Evolutionary conservation across 1,140 invertebrate species (phyloP), one percentile per base, ranked within the genome.

Genomic region (Eciton burchellii): DNA sequence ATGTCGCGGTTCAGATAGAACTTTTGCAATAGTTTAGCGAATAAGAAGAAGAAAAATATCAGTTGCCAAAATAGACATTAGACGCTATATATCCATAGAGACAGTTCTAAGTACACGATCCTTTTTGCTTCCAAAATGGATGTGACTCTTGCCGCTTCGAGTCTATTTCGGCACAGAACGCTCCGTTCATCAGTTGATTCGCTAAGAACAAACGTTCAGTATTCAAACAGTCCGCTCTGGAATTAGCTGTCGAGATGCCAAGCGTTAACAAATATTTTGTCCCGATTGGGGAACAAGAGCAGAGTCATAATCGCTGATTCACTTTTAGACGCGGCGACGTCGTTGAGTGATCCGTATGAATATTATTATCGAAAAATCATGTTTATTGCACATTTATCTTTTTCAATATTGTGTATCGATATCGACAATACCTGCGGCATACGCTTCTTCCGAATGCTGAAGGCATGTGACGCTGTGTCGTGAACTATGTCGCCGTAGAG

Each of bases 191-290:
- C 88, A 90, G 89, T 43, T 73, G 82, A 88, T 84, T 84, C 66
- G 86, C 82, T 82, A 85, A 87, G 81, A 82, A 84, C 86, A 82
- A 86, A 81, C 82, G 84, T 54, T 43, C 21, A 82, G 84, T 87
- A 86, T 87, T 85, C 71, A 63, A 79, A 82, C 74, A 66, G 85
- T 57, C 68, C 65, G 81, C 72, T 82, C 85, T 89, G 85, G 85
- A 89, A 89, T 82, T 81, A 82, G 59, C 89, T 90, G 89, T 90
- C 88, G 89, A 86, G 49, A 79, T 79, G 77, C 90, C 89, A 86
- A 88, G 88, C 71, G 83, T 89, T 89, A 89, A 91, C 89, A 91
- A 91, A 91, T 91, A 89, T 90, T 74, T 85, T 82, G 83, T 72
- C 81, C 56, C 52, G 74, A 62, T 83, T 71, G 35, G 71, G 60